Base-by-base conservation (phyloP, 2,113 vertebrate species). In the Platysteira castanea region DNA sequence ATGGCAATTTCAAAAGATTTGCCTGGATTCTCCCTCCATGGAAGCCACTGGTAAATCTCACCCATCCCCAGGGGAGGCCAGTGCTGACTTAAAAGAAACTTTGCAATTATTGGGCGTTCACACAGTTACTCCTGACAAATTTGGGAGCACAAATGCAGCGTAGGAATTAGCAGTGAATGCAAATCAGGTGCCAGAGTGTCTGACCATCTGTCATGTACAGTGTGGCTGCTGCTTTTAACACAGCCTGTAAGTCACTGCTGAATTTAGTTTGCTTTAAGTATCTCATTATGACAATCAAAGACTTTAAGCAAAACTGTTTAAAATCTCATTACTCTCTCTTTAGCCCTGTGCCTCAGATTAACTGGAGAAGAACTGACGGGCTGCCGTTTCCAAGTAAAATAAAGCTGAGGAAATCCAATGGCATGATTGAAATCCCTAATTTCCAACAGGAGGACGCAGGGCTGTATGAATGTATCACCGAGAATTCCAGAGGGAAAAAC, bases 391-490 rank as follows among this genome's bases (percentile, higher is more conserved):
- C 99, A 50, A 98, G 97, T 86, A 99, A 99, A 98, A 97, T 99
- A 85, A 99, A 98, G 79, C 93, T 98, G 97, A 98, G 97, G 93
- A 99, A 99, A 94, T 99, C 98, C 81, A 99, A 98, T 24, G 99
- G 98, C 24, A 97, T 99, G 93, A 98, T 99, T 76, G 99, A 99
- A 98, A 98, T 99, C 42, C 98, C 99, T 2, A 98, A 98, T 97
- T 99, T 99, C 89, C 99, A 99, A 59, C 99, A 99, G 94, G 99
- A 99, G 92, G 99, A 99, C 10, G 97, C 99, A 0, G 99, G 99
- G 28, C 98, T 98, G 0, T 99, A 99, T 9, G 99, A 99, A 93
- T 99, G 99, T 5, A 96, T 99, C 30, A 99, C 99, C 4, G 99
- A 99, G 96, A 99, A 99, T 85, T 98, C 98, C 19, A 97, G 99